Base-by-base conservation (phyloP, 2,888 invertebrate species). In the Luperina nickerlii region DNA sequence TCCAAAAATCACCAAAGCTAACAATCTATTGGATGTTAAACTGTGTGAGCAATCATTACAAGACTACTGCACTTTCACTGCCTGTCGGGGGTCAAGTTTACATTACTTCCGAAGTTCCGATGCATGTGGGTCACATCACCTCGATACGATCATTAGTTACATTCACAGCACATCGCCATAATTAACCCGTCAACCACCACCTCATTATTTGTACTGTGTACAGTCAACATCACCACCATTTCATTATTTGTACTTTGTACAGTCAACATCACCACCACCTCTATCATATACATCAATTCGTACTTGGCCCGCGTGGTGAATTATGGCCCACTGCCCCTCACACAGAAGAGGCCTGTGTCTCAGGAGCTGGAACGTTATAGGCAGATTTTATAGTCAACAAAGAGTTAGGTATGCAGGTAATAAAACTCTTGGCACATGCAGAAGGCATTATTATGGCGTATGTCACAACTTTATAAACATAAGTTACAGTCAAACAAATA, bases 21-120 rank as follows among this genome's bases (percentile, higher is more conserved):
- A 60, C 0, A 15, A 71, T 79, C 68, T 78, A 74, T 76, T 20
- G 78, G 74, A 69, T 81, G 81, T 27, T 48, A 66, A 51, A 71
- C 74, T 69, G 38, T 66, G 57, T 83, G 81, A 90, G 87, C 88
- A 89, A 90, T 90, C 81, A 91, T 92, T 91, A 92, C 87, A 82
- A 84, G 78, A 94, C 96, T 96, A 94, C 96, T 91, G 95, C 87
- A 95, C 96, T 96, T 96, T 96, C 96, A 95, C 96, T 94, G 91
- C 83, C 89, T 84, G 88, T 81, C 89, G 38, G 92, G 89, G 96
- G 95, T 96, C 96, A 96, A 96, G 95, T 95, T 95, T 95, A 95
- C 90, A 92, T 89, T 92, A 92, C 93, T 94, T 93, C 93, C 92
- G 93, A 94, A 92, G 92, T 94, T 92, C 93, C 91, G 91, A 93